phyloP scores from a whole-genome alignment of 2,797 vertebrate genomes.

The Sebastes minor region DNA sequence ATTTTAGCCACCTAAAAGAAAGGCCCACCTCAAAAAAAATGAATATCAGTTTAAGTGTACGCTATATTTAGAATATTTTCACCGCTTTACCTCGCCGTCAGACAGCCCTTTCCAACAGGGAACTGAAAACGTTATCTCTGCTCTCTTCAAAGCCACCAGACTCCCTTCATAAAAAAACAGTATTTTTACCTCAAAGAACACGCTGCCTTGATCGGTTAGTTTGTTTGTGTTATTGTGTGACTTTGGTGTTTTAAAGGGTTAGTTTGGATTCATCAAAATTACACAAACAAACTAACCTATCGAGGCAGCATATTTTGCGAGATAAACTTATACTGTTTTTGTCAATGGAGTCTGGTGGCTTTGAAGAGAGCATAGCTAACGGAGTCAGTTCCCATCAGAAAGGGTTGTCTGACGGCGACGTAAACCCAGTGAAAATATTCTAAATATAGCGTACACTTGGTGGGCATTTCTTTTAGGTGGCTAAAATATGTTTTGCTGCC shows the following conservation, averaged over 20 bases:
- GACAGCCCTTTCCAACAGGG: neutral
- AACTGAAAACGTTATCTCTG: accelerated
- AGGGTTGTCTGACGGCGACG: neutral
- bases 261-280: no score
- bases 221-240: no score
- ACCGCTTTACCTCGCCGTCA: neutral
- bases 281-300: no score
- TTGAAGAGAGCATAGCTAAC: neutral
- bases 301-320: no score
- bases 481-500: no score
- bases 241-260: no score
- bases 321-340: no score
- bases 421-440: neutral
- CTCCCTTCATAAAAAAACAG: neutral
- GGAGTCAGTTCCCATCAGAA: neutral
- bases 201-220: neutral
- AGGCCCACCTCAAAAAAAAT: no score
- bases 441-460: neutral
- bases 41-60: neutral
- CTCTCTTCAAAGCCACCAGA: neutral
- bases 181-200: neutral
- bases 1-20: no score
- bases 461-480: neutral
- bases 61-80: neutral
- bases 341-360: neutral